Base-by-base conservation (phyloP, 2,797 vertebrate species). In the Phaenicophaeus curvirostris region DNA sequence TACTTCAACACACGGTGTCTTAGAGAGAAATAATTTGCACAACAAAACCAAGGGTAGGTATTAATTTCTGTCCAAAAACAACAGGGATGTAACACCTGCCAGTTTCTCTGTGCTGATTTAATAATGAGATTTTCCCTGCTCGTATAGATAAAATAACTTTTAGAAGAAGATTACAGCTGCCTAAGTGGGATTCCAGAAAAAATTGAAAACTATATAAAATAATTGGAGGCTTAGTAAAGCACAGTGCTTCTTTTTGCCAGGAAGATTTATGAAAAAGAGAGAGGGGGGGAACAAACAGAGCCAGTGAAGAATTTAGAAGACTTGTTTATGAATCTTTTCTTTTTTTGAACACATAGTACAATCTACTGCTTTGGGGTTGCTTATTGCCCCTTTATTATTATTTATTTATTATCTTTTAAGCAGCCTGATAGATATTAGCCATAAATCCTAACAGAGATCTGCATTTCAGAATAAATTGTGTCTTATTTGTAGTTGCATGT, bases 401-500 rank as follows among this genome's bases (percentile, higher is more conserved):
- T 59, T 27, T 63, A 14, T 81, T 87, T 39, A 27, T 31, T n/a
- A 31, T 24, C 3, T 11, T 54, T 50, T 84, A 24, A 74, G 12
- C 7, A 74, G 6, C 6, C 17, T 83, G 51, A 2, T 30, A 31
- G 30, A 11, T 63, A 39, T 71, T 30, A 67, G 8, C 14, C 9
- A 30, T 8, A n/a, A 55, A 63, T 48, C 19, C 10, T 33, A 4
- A 13, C 0, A 23, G 15, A 59, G 3, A 3, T 57, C 72, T 46
- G 11, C 19, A 18, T 79, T 85, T 54, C 23, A 63, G 3, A 35
- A 17, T 19, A 10, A 11, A 59, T 35, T 79, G 1, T 51, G 9
- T 13, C 15, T 30, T 18, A 20, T 46, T 54, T 55, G 3, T 13
- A 21, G 20, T 8, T 4, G 0, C 4, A 9, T 2, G 5, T 17